phyloP scores from a whole-genome alignment of 2,797 vertebrate genomes.

The Tragopan temminckii region DNA sequence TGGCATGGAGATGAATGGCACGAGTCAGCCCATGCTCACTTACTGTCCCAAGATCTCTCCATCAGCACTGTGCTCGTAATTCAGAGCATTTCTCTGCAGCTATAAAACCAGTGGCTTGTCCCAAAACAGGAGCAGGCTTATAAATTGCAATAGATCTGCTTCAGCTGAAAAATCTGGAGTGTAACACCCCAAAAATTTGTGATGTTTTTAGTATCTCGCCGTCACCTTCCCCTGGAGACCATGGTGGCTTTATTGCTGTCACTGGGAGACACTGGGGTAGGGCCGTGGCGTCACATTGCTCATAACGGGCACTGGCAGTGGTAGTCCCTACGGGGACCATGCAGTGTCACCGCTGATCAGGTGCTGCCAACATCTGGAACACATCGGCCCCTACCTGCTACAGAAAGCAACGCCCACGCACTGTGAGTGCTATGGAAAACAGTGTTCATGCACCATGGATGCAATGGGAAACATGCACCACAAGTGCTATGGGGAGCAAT shows the following conservation, averaged over 20 bases:
- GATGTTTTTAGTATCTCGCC: not conserved
- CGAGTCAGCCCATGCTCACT: not conserved
- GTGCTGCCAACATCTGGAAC: not conserved
- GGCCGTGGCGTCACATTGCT: not conserved
- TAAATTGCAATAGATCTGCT: rapidly evolving
- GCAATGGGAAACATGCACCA: not conserved
- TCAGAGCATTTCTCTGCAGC: not conserved
- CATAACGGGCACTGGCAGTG: slow-evolving; percentile 30
- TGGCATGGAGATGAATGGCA: not conserved
- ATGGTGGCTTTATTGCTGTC: not conserved
- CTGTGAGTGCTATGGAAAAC: not conserved
- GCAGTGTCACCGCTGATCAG: slow-evolving; percentile 49
- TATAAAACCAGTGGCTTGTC: not conserved
- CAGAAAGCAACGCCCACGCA: rapidly evolving
- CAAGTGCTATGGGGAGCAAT: not conserved
- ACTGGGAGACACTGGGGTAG: not conserved
- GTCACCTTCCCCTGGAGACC: not conserved
- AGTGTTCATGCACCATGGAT: rapidly evolving
- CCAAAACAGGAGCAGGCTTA: not conserved
- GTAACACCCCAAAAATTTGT: not conserved
- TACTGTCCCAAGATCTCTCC: not conserved
- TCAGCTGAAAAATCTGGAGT: not conserved
- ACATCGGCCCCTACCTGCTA: not conserved
- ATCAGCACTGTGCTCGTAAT: not conserved
- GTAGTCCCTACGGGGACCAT: not conserved